Conservation (phyloP, 2,113 vertebrate genomes). For the Colinus virginianus region DNA sequence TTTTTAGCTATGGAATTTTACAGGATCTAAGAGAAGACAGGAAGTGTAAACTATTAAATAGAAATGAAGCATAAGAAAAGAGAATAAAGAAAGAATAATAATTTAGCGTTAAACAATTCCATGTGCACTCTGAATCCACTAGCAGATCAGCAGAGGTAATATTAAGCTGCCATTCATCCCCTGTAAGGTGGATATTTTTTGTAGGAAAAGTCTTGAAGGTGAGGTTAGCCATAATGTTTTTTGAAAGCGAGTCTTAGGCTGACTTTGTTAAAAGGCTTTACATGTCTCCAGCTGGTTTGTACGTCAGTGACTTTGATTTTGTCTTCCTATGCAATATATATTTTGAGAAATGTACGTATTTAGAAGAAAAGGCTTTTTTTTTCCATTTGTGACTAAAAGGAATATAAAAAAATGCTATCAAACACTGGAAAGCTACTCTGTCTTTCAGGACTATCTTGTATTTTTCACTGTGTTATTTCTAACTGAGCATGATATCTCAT, state of each 20-base stretch:
- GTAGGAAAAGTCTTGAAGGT: neutral
- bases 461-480: neutral
- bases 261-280: neutral
- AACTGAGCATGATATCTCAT: neutral
- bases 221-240: neutral
- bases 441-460: neutral
- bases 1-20: neutral
- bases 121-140: neutral
- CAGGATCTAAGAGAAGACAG: neutral
- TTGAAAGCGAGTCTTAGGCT: neutral
- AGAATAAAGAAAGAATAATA: neutral
- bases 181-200: neutral
- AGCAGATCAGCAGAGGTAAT: neutral
- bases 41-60: fast-evolving
- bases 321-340: neutral
- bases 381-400: neutral
- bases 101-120: neutral
- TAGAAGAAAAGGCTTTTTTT: neutral
- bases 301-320: neutral
- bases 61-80: fast-evolving
- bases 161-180: neutral
- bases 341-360: neutral
- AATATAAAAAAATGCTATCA: neutral
- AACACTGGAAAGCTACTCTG: neutral
- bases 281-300: neutral